Percentiles rank a stretch among this genome's conserved stretches.
Evolutionary conservation across 2,113 vertebrate genomes (phyloP).

Genomic region (Oxyura jamaicensis): DNA sequence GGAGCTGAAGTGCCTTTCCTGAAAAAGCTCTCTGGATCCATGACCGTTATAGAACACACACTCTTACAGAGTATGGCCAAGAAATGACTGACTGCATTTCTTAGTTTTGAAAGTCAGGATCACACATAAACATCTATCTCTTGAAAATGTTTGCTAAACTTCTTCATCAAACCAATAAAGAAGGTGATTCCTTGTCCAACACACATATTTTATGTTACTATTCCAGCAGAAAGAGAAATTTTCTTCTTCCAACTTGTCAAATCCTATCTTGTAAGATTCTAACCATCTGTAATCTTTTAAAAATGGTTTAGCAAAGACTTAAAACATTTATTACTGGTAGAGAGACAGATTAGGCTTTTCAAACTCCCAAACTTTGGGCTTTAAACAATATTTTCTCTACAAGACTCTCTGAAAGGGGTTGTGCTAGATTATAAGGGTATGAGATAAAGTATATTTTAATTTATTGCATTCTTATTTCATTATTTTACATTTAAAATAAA

Average conservation of each 20-base stretch:
- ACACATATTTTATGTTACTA: background rate
- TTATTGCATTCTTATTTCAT: background rate
- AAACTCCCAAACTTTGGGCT: background rate
- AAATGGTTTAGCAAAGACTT: background rate
- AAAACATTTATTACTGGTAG: background rate
- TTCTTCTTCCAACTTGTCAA: background rate
- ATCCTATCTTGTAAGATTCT: background rate
- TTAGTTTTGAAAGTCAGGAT: background rate
- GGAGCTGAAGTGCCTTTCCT: background rate
- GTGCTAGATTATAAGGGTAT: background rate
- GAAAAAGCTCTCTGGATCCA: background rate
- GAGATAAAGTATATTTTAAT: background rate
- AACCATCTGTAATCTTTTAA: background rate
- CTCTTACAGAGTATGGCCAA: background rate
- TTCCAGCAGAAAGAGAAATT: background rate
- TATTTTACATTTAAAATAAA: background rate
- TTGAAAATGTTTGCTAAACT: background rate
- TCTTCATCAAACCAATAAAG: background rate
- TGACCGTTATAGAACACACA: background rate
- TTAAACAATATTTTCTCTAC: background rate
- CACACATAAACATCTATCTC: background rate
- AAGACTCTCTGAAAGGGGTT: background rate
- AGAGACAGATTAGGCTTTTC: background rate
- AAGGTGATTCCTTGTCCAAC: background rate
- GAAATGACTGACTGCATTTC: background rate